These are phyloP conservation scores for Thaumetopoea pityocampa DNA, from an alignment of 1,140 invertebrate species.

Conservation along the genomic window DNA sequence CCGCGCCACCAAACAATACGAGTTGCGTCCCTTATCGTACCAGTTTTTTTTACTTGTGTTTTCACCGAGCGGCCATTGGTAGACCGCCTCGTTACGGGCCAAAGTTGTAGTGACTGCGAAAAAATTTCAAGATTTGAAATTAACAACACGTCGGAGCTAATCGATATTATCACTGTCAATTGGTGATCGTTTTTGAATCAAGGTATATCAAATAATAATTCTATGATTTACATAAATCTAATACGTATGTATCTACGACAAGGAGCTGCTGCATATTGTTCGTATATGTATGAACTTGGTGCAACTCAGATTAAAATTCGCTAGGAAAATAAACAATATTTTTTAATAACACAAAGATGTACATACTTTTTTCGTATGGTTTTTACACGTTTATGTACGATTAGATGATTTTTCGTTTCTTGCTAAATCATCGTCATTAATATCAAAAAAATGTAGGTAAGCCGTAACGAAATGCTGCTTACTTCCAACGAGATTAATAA, in stretches of 20 bases:
- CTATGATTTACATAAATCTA: constrained; percentile 9
- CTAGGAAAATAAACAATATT: too few species aligned
- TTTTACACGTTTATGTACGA: too few species aligned
- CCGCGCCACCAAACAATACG: constrained; percentile 20
- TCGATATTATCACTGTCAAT: constrained; percentile 23
- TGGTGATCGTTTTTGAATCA: constrained; percentile 32
- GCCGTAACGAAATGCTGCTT: too few species aligned
- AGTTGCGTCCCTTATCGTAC: constrained; percentile 21
- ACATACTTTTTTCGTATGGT: too few species aligned
- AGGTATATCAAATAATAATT: constrained; percentile 24
- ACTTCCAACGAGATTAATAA: too few species aligned
- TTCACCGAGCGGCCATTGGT: constrained; percentile 3
- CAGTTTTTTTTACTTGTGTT: constrained; percentile 16
- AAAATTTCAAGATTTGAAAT: not conserved
- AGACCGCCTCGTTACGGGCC: constrained; percentile 5
- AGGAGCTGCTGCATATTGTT: constrained; percentile 9
- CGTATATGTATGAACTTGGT: constrained; percentile 15
- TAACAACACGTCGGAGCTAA: constrained; percentile 4
- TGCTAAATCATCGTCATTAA: too few species aligned
- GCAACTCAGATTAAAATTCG: too few species aligned
- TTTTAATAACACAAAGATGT: too few species aligned
- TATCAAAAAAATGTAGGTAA: too few species aligned
- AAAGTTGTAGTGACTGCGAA: constrained; percentile 5
- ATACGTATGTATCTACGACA: constrained; percentile 16
- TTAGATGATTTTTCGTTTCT: too few species aligned